Evolutionary conservation across 2,113 vertebrate genomes (phyloP).

Genomic region (Galeopterus variegatus): DNA sequence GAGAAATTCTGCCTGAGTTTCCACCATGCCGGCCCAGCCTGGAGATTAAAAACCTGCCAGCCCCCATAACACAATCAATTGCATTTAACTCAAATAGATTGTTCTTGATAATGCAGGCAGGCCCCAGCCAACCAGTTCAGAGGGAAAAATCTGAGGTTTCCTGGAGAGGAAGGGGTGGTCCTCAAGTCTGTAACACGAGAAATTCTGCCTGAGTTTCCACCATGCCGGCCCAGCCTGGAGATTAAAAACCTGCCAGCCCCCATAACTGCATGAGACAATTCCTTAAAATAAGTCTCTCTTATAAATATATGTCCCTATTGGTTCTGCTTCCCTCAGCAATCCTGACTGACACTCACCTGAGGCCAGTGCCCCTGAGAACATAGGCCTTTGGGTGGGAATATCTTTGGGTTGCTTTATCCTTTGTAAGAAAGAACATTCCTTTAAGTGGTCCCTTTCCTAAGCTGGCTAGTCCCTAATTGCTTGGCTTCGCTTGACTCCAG

Average conservation of each 20-base stretch:
- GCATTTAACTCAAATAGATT: not conserved
- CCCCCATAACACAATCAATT: too few species aligned
- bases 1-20: not conserved
- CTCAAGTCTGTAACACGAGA: too few species aligned
- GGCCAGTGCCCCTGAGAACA: too few species aligned
- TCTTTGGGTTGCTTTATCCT: not conserved
- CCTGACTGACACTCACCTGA: too few species aligned
- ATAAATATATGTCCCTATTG: too few species aligned
- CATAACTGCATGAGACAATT: accelerated
- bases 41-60: not conserved
- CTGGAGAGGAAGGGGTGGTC: not conserved
- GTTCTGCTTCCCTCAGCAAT: not conserved
- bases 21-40: too few species aligned
- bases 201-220: not conserved
- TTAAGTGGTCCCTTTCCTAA: not conserved
- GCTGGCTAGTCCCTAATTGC: not conserved
- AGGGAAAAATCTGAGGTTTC: not conserved
- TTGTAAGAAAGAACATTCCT: not conserved
- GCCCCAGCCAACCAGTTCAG: accelerated
- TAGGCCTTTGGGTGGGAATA: not conserved
- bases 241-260: not conserved
- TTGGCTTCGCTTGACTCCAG: not conserved
- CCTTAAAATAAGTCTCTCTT: not conserved
- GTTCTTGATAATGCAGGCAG: accelerated
- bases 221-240: accelerated